Percentiles rank a stretch among this genome's conserved stretches.
Evolutionary conservation across 2,113 vertebrate genomes (phyloP).

Genomic region (Saguinus imperator): DNA sequence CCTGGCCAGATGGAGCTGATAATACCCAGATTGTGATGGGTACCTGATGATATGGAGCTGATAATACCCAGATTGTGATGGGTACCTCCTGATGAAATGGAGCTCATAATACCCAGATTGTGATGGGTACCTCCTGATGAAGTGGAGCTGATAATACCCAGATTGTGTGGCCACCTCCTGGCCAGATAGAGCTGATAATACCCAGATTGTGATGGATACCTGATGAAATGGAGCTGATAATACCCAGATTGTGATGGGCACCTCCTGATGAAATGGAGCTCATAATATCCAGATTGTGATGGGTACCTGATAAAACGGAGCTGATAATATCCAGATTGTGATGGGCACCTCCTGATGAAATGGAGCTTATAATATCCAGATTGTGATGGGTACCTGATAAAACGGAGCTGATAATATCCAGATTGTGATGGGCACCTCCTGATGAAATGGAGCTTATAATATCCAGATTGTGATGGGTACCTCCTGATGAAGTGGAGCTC

Average conservation of each 20-base stretch:
- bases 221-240: background rate
- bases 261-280: background rate
- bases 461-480: background rate
- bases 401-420: background rate
- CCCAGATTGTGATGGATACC: background rate
- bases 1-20: background rate
- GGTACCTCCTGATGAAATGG: background rate
- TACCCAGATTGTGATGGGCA: too few species aligned
- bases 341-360: background rate
- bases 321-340: background rate
- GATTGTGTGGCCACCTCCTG: background rate
- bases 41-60: background rate
- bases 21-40: background rate
- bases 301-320: background rate
- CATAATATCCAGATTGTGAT: background rate
- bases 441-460: background rate
- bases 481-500: background rate
- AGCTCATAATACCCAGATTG: background rate
- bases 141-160: too few species aligned
- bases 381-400: too few species aligned
- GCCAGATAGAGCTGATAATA: background rate
- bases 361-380: too few species aligned
- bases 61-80: too few species aligned
- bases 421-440: background rate
- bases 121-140: accelerated